Evolutionary conservation across 1,140 invertebrate genomes (phyloP).

Genomic region (Caenorhabditis latens): DNA sequence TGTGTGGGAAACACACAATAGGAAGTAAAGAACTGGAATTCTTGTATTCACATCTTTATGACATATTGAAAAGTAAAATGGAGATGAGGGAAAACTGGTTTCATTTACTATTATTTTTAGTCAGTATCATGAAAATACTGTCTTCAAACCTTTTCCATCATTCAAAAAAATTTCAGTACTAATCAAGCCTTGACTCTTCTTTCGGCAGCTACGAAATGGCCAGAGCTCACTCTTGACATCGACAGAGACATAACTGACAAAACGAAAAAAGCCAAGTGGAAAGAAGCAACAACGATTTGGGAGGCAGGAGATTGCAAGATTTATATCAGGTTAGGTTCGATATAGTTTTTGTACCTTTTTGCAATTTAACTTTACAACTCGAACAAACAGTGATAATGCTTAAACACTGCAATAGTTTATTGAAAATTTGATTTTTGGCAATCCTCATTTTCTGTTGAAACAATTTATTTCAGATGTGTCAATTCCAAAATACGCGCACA

Average conservation of each 20-base stretch:
- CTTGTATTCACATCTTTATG: neutral
- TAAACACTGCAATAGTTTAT: no score
- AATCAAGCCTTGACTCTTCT: slow-evolving; percentile 5
- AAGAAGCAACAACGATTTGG: slow-evolving; percentile 21
- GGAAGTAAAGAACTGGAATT: neutral
- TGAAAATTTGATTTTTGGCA: no score
- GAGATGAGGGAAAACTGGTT: slow-evolving; percentile 27
- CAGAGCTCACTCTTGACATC: neutral
- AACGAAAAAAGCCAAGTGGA: slow-evolving; percentile 42
- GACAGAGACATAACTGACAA: slow-evolving; percentile 23
- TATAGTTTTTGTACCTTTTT: neutral
- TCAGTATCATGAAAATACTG: no score
- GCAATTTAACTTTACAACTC: no score
- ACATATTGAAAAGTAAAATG: slow-evolving; percentile 19
- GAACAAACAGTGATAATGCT: no score
- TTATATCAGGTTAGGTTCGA: slow-evolving; percentile 4
- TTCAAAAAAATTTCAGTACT: neutral
- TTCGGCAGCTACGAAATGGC: neutral
- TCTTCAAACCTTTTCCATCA: no score
- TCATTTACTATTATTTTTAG: neutral
- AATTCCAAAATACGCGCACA: slow-evolving; percentile 14
- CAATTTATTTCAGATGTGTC: slow-evolving; percentile 22
- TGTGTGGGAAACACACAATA: no score
- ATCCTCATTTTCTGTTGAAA: neutral
- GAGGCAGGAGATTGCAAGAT: slow-evolving; percentile 36